phyloP scores from a whole-genome alignment of 2,797 vertebrate genomes.

The Tapera naevia region DNA sequence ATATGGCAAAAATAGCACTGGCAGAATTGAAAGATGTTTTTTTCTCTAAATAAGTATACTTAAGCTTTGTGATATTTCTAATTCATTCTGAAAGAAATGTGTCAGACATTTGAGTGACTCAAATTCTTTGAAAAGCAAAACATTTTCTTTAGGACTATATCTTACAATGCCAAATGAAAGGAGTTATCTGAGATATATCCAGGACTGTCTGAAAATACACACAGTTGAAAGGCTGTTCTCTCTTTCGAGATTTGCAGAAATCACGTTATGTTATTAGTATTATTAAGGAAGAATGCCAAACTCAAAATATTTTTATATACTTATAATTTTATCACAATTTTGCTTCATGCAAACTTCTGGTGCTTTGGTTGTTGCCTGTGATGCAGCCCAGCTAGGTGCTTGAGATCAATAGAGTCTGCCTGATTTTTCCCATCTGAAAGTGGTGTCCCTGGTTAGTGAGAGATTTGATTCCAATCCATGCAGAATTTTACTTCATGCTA shows the following conservation, averaged over 20 bases:
- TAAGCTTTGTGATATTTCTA: not conserved
- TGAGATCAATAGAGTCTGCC: not conserved
- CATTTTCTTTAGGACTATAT: not conserved
- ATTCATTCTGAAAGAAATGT: not conserved
- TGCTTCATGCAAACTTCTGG: not conserved
- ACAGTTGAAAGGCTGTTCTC: not conserved
- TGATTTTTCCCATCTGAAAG: not conserved
- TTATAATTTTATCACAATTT: not conserved
- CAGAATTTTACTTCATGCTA: not conserved
- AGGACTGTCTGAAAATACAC: not conserved
- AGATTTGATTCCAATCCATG: accelerated
- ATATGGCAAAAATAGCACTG: not conserved
- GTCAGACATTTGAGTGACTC: not conserved
- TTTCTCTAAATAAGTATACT: not conserved
- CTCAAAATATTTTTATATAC: not conserved
- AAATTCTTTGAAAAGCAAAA: not conserved
- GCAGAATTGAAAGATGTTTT: not conserved
- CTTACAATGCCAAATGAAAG: not conserved
- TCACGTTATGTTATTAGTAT: not conserved
- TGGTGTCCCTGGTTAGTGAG: not conserved
- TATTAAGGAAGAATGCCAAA: not conserved
- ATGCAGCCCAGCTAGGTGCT: not conserved
- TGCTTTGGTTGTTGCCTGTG: not conserved
- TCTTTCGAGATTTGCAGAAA: not conserved
- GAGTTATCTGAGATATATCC: not conserved